Base-by-base conservation (phyloP, 2,888 invertebrate species). In the Homarus gammarus region DNA sequence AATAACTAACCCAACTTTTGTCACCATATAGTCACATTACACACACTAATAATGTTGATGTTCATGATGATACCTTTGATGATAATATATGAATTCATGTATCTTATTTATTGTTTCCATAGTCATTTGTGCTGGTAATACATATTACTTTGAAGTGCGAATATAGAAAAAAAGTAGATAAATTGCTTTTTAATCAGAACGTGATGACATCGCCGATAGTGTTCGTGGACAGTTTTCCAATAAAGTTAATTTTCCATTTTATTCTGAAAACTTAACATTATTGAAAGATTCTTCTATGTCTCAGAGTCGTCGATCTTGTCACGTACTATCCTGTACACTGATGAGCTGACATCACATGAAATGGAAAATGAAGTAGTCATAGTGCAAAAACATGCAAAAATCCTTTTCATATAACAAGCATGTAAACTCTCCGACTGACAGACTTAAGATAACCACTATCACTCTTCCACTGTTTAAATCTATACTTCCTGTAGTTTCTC, bases 31-130 rank as follows among this genome's bases (percentile, higher is more conserved):
- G 88, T 84, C 84, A 84, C 84, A 56, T 84, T 83, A 83, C 83
- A 89, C 84, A 89, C 84, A 88, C 83, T 83, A 88, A 87, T 78
- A 72, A 87, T 78, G 77, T 86, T 79, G 86, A 86, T 86, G 86
- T 86, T 49, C 70, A 83, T 64, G 44, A 70, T 78, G 44, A 61
- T 84, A 75, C 38, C 75, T 84, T 78, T 78, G 51, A 70, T 83
- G 81, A 81, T 81, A 36, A 89, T 83, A 79, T 72, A 61, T 49
- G 40, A 89, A 78, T 83, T 38, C 72, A 40, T 78, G 81, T 83
- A 83, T 68, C 75, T 87, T 87, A 75, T 87, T 78, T 84, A 86
- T 86, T 86, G 84, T 89, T 89, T 84, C 72, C 75, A 64, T 87
- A 78, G 73, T 78, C 77, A 64, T 40, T 68, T 89, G 84, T 84